Conservation (phyloP, 23 tunicate species). For the Ascidia mentula region DNA sequence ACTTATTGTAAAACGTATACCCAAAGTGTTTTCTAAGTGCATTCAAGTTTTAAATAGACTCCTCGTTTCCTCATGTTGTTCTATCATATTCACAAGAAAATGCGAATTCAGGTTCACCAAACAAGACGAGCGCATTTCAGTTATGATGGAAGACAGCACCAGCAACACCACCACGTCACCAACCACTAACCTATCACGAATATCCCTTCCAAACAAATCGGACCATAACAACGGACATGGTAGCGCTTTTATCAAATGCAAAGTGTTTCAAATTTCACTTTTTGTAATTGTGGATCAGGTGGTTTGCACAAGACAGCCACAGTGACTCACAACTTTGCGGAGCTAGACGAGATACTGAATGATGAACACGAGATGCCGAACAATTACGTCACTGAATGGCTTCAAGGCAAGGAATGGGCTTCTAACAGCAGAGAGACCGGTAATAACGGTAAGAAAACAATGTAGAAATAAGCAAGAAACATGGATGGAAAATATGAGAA, state of each 20-base stretch:
- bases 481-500: too few species aligned
- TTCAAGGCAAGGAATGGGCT: constrained; percentile 17
- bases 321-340: constrained; percentile 8
- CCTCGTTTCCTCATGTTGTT: neutral
- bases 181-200: neutral
- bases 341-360: constrained; percentile 25
- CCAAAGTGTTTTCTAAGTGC: neutral
- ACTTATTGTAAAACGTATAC: too few species aligned
- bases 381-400: constrained; percentile 43
- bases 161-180: constrained; percentile 10
- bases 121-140: constrained; percentile 67
- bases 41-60: neutral
- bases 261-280: neutral
- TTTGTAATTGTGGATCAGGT: neutral
- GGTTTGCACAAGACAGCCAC: constrained; percentile 50
- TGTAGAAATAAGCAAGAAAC: neutral
- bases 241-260: neutral
- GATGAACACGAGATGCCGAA: constrained; percentile 4
- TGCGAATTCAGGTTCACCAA: constrained; percentile 38
- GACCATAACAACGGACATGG: neutral
- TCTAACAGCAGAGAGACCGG: neutral
- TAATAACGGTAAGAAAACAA: neutral
- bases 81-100: neutral
- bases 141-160: constrained; percentile 74
- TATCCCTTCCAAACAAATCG: constrained; percentile 4